A percentile compares a stretch with the other conserved stretches of the same genome.
Conservation (phyloP, 2,797 vertebrate genomes). For the Diplodus puntazzo region DNA sequence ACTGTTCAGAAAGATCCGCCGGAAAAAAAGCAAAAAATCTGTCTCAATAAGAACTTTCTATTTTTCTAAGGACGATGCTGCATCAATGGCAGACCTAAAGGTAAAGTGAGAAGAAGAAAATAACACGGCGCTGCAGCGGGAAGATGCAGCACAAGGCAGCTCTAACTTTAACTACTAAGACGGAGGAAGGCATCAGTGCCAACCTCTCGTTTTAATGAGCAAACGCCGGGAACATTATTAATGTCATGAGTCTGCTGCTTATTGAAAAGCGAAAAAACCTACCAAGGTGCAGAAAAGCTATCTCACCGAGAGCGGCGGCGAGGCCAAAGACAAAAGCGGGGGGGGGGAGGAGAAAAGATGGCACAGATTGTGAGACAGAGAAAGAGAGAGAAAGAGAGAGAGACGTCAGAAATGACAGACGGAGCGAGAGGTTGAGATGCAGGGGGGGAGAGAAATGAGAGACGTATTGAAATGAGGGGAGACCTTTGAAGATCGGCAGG, state of each 20-base stretch:
- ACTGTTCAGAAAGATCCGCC: background rate
- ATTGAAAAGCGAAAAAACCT: conserved; percentile 30
- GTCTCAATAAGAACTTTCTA: background rate
- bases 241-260: conserved; percentile 44
- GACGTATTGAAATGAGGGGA: conserved; percentile 52
- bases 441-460: conserved; percentile 43
- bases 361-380: conserved; percentile 25
- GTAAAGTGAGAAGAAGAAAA: conserved; percentile 2
- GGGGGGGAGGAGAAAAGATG: conserved; percentile 7
- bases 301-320: conserved; percentile 46
- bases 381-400: conserved; percentile 34
- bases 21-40: background rate
- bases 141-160: conserved; percentile 7
- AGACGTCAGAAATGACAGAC: conserved; percentile 38
- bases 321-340: conserved; percentile 36
- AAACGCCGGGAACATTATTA: conserved; percentile 41
- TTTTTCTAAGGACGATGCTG: background rate
- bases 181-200: conserved; percentile 14
- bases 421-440: conserved; percentile 48
- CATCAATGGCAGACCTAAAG: conserved; percentile 2
- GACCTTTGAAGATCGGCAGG: conserved; percentile 80
- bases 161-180: conserved; percentile 43
- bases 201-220: conserved; percentile 47
- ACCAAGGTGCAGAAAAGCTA: conserved; percentile 47
- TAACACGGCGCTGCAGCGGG: conserved; percentile 2